Percentiles rank a stretch among this genome's conserved stretches.
These are phyloP conservation scores for Centrocercus urophasianus DNA, from an alignment of 2,113 vertebrate species.

Conservation along the genomic window DNA sequence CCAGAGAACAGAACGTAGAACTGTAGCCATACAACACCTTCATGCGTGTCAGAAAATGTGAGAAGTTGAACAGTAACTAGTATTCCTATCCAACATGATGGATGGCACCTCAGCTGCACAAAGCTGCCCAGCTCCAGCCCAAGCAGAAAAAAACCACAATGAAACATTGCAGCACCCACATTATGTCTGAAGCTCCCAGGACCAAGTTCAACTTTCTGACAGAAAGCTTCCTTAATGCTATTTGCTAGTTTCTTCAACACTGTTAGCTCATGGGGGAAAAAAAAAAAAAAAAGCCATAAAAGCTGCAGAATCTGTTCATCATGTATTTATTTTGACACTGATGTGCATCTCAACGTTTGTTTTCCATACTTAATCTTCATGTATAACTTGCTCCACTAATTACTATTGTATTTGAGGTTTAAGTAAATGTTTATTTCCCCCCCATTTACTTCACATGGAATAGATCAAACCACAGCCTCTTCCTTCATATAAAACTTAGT, in stretches of 20 bases:
- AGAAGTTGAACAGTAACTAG: background rate
- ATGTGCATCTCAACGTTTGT: background rate
- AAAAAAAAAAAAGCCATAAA: background rate
- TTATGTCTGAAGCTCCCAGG: background rate
- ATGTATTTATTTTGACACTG: background rate
- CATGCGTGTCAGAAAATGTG: background rate
- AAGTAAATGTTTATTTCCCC: background rate
- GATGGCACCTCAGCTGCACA: background rate
- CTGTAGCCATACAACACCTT: background rate
- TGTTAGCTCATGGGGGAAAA: background rate
- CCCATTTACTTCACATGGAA: background rate
- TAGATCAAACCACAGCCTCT: background rate
- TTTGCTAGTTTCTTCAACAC: background rate
- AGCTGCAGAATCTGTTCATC: background rate
- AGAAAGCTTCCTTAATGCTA: background rate
- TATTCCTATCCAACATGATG: background rate
- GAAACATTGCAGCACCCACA: background rate
- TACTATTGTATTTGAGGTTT: background rate
- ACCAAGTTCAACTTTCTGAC: background rate
- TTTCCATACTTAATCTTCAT: background rate
- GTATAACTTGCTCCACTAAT: background rate
- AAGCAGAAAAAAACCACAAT: background rate
- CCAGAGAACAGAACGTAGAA: background rate
- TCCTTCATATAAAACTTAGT: background rate
- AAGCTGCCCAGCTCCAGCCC: background rate